A percentile compares a stretch with the other conserved stretches of the same genome.
Evolutionary conservation across 2,797 vertebrate species (phyloP).

Genomic region (Nasua narica): DNA sequence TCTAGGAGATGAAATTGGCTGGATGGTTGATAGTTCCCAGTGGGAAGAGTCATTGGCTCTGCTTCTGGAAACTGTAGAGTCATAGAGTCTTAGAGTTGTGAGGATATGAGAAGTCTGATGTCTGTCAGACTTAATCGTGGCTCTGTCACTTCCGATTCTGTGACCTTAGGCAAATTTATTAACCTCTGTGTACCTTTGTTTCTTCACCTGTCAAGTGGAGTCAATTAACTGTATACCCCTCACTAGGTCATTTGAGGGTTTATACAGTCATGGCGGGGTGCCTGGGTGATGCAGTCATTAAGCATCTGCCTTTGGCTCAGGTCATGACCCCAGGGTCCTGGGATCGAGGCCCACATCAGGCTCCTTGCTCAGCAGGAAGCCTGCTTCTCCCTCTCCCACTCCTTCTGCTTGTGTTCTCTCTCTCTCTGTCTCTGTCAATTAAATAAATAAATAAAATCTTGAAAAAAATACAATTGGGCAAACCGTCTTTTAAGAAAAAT

Average conservation of each 20-base stretch:
- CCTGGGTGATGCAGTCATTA: too few relatives aligned
- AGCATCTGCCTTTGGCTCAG: too few relatives aligned
- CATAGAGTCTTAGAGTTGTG: background rate
- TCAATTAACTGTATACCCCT: background rate
- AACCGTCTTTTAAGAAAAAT: too few relatives aligned
- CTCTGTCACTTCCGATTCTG: background rate
- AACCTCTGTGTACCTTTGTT: background rate
- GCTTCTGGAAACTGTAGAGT: conserved; percentile 33
- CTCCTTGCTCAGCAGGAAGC: too few relatives aligned
- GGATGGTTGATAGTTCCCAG: conserved; percentile 40
- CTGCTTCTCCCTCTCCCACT: too few relatives aligned
- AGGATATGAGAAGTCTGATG: background rate
- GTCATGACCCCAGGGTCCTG: too few relatives aligned
- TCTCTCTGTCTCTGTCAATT: too few relatives aligned
- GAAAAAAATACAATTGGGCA: too few relatives aligned
- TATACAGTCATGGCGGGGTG: background rate
- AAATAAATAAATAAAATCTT: too few relatives aligned
- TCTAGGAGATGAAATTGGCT: conserved; percentile 57
- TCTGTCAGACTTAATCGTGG: background rate
- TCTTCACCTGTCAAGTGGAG: background rate
- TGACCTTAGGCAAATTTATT: background rate
- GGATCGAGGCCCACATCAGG: too few relatives aligned
- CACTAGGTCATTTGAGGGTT: background rate
- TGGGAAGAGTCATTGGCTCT: conserved; percentile 34
- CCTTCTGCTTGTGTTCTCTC: too few relatives aligned